A percentile compares a stretch with the other conserved stretches of the same genome.
Evolutionary conservation across 2,888 invertebrate genomes (phyloP).

Genomic region (Allygus modestus): DNA sequence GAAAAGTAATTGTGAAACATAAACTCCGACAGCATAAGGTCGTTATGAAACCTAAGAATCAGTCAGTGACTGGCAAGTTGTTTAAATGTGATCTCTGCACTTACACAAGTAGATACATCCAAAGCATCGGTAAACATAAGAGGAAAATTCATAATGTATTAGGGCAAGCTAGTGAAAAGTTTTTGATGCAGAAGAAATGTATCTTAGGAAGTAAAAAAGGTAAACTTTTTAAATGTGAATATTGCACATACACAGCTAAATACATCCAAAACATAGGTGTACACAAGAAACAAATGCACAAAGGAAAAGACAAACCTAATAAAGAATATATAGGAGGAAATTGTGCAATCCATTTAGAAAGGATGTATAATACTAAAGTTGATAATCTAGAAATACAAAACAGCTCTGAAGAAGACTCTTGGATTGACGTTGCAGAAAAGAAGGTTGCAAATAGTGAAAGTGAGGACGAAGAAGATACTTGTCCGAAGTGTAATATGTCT

Average conservation of each 20-base stretch:
- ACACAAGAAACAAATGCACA: background rate
- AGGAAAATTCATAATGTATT: background rate
- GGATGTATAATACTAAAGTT: too few species aligned
- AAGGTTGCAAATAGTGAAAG: too few species aligned
- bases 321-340: too few species aligned
- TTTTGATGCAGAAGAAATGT: background rate
- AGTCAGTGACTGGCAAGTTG: background rate
- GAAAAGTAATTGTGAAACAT: background rate
- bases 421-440: background rate
- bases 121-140: background rate
- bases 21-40: background rate
- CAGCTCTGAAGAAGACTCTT: background rate
- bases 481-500: too few species aligned
- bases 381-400: too few species aligned
- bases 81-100: background rate
- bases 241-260: background rate
- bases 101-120: background rate
- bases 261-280: background rate
- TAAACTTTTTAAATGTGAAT: background rate
- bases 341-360: too few species aligned
- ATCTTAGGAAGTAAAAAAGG: background rate
- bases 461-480: background rate
- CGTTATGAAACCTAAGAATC: background rate
- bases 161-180: background rate
- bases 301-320: background rate